Evolutionary conservation across 2,888 invertebrate species (phyloP).

Genomic region (Pandemis corylana): DNA sequence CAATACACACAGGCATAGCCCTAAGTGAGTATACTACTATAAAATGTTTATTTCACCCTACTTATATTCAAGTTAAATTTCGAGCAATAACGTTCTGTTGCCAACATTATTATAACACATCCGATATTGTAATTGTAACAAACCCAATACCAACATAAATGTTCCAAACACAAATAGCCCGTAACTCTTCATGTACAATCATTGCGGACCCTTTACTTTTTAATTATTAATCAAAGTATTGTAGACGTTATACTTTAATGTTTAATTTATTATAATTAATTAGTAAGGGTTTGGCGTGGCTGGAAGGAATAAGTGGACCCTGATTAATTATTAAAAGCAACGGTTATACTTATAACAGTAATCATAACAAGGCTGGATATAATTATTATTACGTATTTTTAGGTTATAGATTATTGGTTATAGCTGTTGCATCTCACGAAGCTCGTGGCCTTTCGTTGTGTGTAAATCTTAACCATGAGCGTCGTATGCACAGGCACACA

Average conservation of each 20-base stretch:
- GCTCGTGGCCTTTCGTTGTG: not conserved
- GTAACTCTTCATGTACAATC: not conserved
- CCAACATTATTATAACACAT: not conserved
- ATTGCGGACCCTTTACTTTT: constrained; percentile 10
- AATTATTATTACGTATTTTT: constrained; percentile 21
- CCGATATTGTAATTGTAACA: not conserved
- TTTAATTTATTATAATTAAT: constrained; percentile 28
- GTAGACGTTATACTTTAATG: constrained; percentile 23
- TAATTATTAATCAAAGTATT: constrained; percentile 16
- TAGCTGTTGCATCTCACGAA: not conserved
- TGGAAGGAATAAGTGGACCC: constrained; percentile 71
- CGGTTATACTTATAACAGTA: constrained; percentile 1
- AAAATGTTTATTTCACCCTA: no score
- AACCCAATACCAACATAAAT: not conserved
- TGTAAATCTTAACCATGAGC: not conserved
- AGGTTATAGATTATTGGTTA: not conserved
- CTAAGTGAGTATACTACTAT: no score
- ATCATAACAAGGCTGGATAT: constrained; percentile 6
- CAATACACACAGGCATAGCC: no score
- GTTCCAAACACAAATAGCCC: constrained; percentile 12
- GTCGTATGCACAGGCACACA: no score
- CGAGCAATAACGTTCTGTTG: not conserved
- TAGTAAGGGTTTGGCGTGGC: constrained; percentile 43
- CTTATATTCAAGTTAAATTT: no score
- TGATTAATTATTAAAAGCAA: constrained; percentile 46